These are phyloP conservation scores for Raja brachyura DNA, from an alignment of 2,113 vertebrate species.

Conservation along the genomic window DNA sequence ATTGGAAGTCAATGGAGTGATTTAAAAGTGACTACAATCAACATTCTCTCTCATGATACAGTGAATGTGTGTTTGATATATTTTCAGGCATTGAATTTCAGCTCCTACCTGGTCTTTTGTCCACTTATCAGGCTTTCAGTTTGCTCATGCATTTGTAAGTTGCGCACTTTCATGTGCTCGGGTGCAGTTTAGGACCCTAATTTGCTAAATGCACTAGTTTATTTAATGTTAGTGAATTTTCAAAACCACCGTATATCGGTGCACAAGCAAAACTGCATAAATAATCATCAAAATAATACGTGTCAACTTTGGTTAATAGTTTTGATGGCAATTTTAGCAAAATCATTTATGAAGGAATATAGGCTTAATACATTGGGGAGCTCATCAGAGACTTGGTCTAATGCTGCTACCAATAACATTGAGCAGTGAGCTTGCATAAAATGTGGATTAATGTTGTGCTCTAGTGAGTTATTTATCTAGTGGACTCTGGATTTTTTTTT, in stretches of 20 bases:
- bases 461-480: constrained; percentile 25
- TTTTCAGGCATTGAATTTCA: not conserved
- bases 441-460: constrained; percentile 11
- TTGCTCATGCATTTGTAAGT: not conserved
- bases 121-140: not conserved
- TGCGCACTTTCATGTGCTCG: not conserved
- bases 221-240: not conserved
- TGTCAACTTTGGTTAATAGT: constrained; percentile 13
- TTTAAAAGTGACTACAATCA: not conserved
- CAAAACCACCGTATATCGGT: not conserved
- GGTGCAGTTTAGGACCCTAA: too few species aligned
- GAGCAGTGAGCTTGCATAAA: constrained; percentile 2
- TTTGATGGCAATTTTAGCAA: not conserved
- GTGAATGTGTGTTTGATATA: not conserved
- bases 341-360: constrained; percentile 16
- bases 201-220: not conserved
- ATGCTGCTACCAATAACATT: not conserved
- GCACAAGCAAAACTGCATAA: not conserved
- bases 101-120: not conserved
- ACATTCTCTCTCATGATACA: not conserved
- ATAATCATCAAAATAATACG: not conserved
- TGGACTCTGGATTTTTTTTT: not conserved
- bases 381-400: constrained; percentile 21
- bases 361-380: constrained; percentile 17
- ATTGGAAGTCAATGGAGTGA: not conserved